Base-by-base conservation (phyloP, 2,113 vertebrate species). In the Excalfactoria chinensis region DNA sequence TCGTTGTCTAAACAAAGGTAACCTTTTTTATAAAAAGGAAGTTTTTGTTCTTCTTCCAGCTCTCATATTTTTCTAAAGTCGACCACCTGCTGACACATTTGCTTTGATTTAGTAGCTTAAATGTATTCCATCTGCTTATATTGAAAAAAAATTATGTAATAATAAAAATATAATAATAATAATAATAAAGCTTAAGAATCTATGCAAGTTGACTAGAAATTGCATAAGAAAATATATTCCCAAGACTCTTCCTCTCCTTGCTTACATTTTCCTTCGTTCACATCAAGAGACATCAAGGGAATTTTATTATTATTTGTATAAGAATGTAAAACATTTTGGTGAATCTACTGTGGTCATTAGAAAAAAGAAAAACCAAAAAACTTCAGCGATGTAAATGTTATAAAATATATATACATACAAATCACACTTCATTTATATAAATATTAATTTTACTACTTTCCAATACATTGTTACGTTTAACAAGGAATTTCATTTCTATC, bases 61-160 rank as follows among this genome's bases (percentile, higher is more conserved):
- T 69, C n/a, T 85, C 55, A 63, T 58, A 18, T 23, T 95, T 95
- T 94, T 83, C 72, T 79, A 69, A 92, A 84, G 35, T 67, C 0
- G 1, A 71, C 84, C 59, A 89, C 88, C 83, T 93, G 63, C 63
- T 91, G 69, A 43, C 43, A 84, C 51, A 86, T 89, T 91, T 93
- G 32, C 32, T 97, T 95, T 93, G 63, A 93, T 93, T 91, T 94
- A 88, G 46, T 44, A 51, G 62, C 64, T 94, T 73, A 94, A 93
- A 94, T 90, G 70, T 82, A 95, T n/a, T 93, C 66, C 90, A 90
- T 68, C 82, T 88, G 62, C 48, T 81, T 68, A 8, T 76, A 9
- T 28, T 53, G 7, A 49, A 49, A 48, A 48, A 21, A 21, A n/a
- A n/a, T n/a, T n/a, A n/a, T n/a, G n/a, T n/a, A 32, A 51, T 5